Evolutionary conservation across 2,797 vertebrate genomes (phyloP).

Genomic region (Platalea minor): DNA sequence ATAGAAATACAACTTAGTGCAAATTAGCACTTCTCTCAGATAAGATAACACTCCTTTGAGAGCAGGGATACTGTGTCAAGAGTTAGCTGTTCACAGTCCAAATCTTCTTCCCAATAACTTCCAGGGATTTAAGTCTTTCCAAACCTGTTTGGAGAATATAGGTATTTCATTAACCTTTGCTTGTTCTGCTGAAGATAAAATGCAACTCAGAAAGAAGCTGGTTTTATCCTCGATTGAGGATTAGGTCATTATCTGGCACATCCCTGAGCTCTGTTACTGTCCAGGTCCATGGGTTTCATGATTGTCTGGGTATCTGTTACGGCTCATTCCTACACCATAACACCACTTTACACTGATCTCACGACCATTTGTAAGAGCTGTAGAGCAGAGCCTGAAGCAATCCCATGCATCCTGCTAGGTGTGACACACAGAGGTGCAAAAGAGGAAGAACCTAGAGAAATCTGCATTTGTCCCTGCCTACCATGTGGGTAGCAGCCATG

Average conservation of each 20-base stretch:
- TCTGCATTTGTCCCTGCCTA: neutral
- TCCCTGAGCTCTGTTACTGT: neutral
- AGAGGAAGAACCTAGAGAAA: neutral
- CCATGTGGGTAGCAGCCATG: neutral
- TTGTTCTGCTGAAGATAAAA: neutral
- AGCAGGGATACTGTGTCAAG: neutral
- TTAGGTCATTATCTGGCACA: neutral
- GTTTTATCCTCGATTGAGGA: neutral
- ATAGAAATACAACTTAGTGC: slow-evolving; percentile 1
- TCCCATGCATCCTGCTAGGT: neutral
- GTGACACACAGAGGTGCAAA: neutral
- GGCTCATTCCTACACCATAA: neutral
- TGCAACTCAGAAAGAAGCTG: neutral
- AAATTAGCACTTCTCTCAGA: slow-evolving; percentile 29
- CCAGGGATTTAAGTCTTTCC: neutral
- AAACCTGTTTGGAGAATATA: neutral
- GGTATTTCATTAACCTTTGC: neutral
- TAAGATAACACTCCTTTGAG: slow-evolving; percentile 21
- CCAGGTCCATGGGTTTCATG: neutral
- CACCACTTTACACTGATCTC: neutral
- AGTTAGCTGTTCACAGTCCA: neutral
- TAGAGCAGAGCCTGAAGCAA: neutral
- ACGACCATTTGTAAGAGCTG: neutral
- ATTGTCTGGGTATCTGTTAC: neutral
- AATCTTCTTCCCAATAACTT: neutral